These are phyloP conservation scores for Monochamus alternatus DNA, from an alignment of 2,888 invertebrate genomes.

Conservation along the genomic window DNA sequence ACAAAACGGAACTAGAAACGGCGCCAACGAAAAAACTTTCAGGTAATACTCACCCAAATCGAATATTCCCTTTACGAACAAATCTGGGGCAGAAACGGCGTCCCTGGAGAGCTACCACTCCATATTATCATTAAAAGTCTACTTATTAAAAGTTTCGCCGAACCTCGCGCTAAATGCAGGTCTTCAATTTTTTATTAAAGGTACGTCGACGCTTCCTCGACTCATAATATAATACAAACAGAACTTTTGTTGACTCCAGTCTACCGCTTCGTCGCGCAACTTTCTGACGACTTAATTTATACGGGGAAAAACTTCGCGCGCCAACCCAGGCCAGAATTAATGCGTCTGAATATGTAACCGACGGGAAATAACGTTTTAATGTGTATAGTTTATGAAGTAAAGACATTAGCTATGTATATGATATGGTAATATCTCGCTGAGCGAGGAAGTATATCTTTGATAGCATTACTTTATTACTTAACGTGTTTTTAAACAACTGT, in stretches of 20 bases:
- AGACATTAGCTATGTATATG: constrained; percentile 8
- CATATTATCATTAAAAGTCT: constrained; percentile 21
- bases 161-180: constrained; percentile 4
- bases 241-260: constrained; percentile 39
- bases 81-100: neutral
- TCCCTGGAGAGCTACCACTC: constrained; percentile 11
- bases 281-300: constrained; percentile 47
- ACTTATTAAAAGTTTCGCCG: constrained; percentile 23
- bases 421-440: neutral
- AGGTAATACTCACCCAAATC: constrained; percentile 14
- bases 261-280: constrained; percentile 38
- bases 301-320: constrained; percentile 34
- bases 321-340: constrained; percentile 38
- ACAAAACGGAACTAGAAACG: neutral
- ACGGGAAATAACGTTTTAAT: constrained; percentile 31
- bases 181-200: constrained; percentile 14
- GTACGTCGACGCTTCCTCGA: constrained; percentile 14
- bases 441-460: neutral
- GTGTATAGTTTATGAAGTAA: constrained; percentile 11
- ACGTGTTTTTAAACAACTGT: no score
- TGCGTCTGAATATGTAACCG: constrained; percentile 41
- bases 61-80: constrained; percentile 16
- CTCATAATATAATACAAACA: constrained; percentile 42
- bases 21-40: constrained; percentile 1
- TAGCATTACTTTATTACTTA: neutral